Base-by-base conservation (phyloP, 2,797 vertebrate genomes). In the Tolypeutes matacus region DNA sequence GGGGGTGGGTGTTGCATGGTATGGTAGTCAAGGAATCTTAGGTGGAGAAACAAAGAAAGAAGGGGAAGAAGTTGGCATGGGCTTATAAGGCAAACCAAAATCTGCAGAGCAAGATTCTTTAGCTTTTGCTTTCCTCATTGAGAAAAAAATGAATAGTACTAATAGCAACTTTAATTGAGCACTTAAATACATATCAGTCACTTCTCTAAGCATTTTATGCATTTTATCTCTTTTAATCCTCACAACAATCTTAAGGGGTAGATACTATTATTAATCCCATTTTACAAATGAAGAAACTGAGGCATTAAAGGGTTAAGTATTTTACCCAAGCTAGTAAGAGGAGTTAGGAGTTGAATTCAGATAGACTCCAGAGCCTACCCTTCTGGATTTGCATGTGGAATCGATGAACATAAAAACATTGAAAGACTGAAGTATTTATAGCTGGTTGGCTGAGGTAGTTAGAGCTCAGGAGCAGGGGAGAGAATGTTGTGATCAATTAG, bases 331-430 rank as follows among this genome's bases (percentile, higher is more conserved):
- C 77, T 87, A 89, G 31, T 62, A 85, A 53, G 77, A 76, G 88
- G 17, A 92, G 14, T 70, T 42, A 21, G n/a, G 25, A 73, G 96
- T 89, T 93, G 58, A 91, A 83, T 86, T 94, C 56, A 91, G 77
- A 58, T n/a, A 9, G 31, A 75, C 31, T 86, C 25, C 18, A 83
- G 64, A 69, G 36, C 46, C 31, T 85, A 49, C 21, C 70, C 12
- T 91, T 9, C 14, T 65, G 25, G 53, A 82, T 29, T 58, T 60
- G 20, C 14, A 25, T 62, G 46, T 89, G 27, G 29, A 94, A 69
- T 31, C 0, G 20, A 78, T n/a, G 14, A 58, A n/a, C 9, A 56
- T 87, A 39, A 72, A 67, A 69, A 7, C 1, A 23, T 91, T 73
- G 25, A 96, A 25, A 65, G 23, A 70, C 7, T 39, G n/a, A 75